Percentiles rank a stretch among this genome's conserved stretches.
These are phyloP conservation scores for Thyatira batis DNA, from an alignment of 2,888 invertebrate genomes.

Conservation along the genomic window DNA sequence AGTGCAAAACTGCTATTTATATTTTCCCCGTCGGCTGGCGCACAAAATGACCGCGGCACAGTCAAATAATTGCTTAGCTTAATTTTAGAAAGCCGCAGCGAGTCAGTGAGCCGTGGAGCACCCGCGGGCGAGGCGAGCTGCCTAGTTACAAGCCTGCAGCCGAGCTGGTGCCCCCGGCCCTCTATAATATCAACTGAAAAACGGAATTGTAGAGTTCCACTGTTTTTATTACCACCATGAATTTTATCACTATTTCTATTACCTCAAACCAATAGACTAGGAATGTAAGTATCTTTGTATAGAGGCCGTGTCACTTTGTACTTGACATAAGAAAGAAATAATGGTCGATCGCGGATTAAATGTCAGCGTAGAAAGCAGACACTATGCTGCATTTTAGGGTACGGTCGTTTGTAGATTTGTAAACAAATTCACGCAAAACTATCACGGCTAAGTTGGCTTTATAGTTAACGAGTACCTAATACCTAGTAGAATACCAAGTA, in stretches of 20 bases:
- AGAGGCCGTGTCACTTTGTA: too few species aligned
- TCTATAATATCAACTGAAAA: neutral
- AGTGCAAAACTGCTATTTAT: neutral
- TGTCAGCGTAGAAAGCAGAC: too few species aligned
- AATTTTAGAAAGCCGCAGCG: conserved; percentile 24
- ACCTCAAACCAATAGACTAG: too few species aligned
- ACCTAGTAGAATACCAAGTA: too few species aligned
- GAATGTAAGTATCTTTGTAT: too few species aligned
- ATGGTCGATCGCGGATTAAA: too few species aligned
- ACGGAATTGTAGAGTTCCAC: neutral
- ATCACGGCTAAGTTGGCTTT: too few species aligned
- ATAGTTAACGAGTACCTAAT: too few species aligned
- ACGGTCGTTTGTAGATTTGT: too few species aligned
- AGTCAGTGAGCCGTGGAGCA: conserved; percentile 17
- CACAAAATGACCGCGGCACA: conserved; percentile 18
- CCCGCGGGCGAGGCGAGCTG: conserved; percentile 8
- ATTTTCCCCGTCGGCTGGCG: neutral
- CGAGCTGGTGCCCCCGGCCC: neutral
- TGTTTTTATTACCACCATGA: neutral
- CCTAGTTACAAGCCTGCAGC: neutral
- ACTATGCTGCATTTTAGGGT: too few species aligned
- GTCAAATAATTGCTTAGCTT: conserved; percentile 35
- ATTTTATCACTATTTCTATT: neutral
- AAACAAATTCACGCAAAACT: too few species aligned
- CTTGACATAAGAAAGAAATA: too few species aligned